Base-by-base conservation (phyloP, 2,113 vertebrate species). In the Anguilla japonica region DNA sequence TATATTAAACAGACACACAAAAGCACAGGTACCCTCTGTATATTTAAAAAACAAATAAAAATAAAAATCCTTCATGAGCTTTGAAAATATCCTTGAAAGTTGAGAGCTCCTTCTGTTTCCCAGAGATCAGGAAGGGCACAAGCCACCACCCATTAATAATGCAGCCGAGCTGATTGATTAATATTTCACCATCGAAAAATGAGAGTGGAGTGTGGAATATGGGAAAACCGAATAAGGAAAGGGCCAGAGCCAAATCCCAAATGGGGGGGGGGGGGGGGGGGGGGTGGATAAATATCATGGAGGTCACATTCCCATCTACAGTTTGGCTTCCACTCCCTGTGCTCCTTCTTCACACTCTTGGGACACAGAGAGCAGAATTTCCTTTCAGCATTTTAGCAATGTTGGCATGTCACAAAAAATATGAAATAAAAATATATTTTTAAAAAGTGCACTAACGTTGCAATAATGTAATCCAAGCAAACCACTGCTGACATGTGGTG, bases 161-260 rank as follows among this genome's bases (percentile, higher is more conserved):
- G 86, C 71, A 91, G 67, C 81, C 78, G 43, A 41, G 89, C 83
- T 89, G 92, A 94, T 91, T 91, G 93, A 94, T 94, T 87, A 87
- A 92, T 89, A 88, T 87, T 89, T 75, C 89, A 91, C 81, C 13
- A 83, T 80, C 79, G 91, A 87, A 88, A 34, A 91, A 90, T 26
- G 60, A 67, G 60, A 20, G 22, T 67, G 60, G 60, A 22, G 22
- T 67, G 26, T 26, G 22, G 60, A 67, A 67, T 22, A 26, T 67
- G 88, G 81, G 26, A 83, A 80, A 86, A 18, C 84, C 43, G 86
- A 90, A 83, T 81, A 86, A 63, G 82, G 85, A 88, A 57, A 91
- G 83, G n/a, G 79, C 87, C 91, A 86, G 79, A 89, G 86, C 86
- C 20, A n/a, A 22, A 3, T 20, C 63, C 26, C 6, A 6, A 20